Conservation (phyloP, 2,888 invertebrate genomes). For the Pseudeuparius sepicola region DNA sequence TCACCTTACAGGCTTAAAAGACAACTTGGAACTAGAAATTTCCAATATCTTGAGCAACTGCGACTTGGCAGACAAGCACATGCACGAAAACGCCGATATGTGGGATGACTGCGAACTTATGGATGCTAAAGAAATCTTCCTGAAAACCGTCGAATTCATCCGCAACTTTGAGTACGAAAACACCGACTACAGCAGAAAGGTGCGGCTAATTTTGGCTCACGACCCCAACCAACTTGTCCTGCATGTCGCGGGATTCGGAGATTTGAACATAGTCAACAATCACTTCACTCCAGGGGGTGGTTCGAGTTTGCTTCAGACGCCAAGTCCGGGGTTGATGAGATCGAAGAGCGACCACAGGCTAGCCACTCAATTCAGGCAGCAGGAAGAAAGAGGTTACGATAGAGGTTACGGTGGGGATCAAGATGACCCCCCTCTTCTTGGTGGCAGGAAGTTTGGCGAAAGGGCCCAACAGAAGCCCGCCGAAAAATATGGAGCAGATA, state of each 20-base stretch:
- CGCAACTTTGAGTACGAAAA: conserved; percentile 91
- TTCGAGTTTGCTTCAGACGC: conserved; percentile 46
- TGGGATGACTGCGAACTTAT: conserved; percentile 90
- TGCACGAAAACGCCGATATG: conserved; percentile 72
- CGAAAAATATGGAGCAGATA: conserved; percentile 31
- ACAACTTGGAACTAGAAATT: conserved; percentile 89
- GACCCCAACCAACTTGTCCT: conserved; percentile 86
- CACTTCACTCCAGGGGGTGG: conserved; percentile 34
- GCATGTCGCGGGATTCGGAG: conserved; percentile 83
- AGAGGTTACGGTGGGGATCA: conserved; percentile 49
- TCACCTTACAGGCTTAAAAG: conserved; percentile 76
- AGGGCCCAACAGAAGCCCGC: conserved; percentile 36
- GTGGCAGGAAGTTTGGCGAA: conserved; percentile 72
- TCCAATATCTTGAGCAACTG: conserved; percentile 94
- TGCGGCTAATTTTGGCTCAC: conserved; percentile 78
- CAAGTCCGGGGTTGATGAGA: conserved; percentile 71
- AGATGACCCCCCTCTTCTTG: conserved; percentile 53
- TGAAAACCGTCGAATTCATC: conserved; percentile 91
- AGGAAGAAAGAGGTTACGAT: conserved; percentile 48
- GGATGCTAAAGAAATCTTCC: conserved; percentile 92
- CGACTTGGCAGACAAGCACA: conserved; percentile 90
- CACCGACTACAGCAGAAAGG: conserved; percentile 75
- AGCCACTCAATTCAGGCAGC: conserved; percentile 79
- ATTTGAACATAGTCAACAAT: conserved; percentile 64
- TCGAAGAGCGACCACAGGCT: conserved; percentile 90